phyloP scores from a whole-genome alignment of 2,113 vertebrate species.

The Phalacrocorax aristotelis region DNA sequence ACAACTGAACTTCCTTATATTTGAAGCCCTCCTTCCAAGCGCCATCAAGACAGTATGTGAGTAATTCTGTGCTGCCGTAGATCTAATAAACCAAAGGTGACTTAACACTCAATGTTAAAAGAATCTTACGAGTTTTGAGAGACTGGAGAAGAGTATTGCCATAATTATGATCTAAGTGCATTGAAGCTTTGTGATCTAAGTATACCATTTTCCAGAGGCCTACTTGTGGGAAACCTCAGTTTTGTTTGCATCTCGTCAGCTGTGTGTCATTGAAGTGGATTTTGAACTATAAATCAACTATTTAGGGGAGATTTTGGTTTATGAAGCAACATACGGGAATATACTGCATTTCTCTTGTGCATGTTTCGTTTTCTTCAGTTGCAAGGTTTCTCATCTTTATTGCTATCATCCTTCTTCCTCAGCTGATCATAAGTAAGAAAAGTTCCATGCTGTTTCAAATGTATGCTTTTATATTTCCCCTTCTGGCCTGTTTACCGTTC shows the following conservation, averaged over 20 bases:
- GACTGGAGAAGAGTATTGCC: background rate
- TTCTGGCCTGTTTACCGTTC: background rate
- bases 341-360: background rate
- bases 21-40: background rate
- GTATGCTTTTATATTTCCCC: background rate
- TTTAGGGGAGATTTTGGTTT: background rate
- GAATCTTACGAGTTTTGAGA: background rate
- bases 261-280: background rate
- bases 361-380: background rate
- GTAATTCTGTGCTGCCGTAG: background rate
- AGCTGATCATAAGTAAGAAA: background rate
- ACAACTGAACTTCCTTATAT: background rate
- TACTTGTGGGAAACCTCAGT: background rate
- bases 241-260: background rate
- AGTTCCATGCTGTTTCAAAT: background rate
- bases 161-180: background rate
- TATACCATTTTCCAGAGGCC: background rate
- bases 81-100: background rate
- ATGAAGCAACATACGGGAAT: background rate
- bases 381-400: background rate
- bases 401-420: background rate
- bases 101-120: background rate
- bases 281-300: background rate
- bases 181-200: background rate
- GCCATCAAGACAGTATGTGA: background rate